Conservation (phyloP, 2,113 vertebrate genomes). For the Stomatorhinus ivindoensis region DNA sequence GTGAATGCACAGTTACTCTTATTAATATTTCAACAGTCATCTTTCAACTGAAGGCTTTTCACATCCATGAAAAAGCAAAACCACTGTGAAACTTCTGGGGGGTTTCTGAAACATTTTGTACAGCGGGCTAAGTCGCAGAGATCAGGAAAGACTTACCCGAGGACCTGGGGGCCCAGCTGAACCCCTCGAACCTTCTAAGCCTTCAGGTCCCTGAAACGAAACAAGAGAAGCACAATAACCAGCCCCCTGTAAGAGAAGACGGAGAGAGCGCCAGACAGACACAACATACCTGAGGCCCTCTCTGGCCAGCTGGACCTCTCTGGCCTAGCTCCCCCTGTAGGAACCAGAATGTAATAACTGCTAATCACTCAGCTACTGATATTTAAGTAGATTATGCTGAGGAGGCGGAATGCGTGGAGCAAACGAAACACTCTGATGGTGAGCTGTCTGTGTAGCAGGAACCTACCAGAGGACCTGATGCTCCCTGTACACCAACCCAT, state of each 20-base stretch:
- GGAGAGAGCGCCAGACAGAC: background rate
- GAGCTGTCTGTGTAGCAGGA: background rate
- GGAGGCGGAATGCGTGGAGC: background rate
- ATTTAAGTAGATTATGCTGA: background rate
- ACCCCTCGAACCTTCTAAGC: conserved; percentile 58
- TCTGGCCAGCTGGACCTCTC: conserved; percentile 52
- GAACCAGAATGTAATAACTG: conserved; percentile 15
- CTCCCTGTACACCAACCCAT: conserved; percentile 46
- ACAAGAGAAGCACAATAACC: background rate
- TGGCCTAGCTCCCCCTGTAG: conserved; percentile 62
- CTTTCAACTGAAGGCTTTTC: background rate
- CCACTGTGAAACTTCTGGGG: background rate
- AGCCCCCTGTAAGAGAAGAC: background rate
- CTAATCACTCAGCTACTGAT: background rate
- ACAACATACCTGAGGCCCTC: conserved; percentile 56
- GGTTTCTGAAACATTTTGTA: background rate
- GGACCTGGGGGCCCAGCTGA: conserved; percentile 49
- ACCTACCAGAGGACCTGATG: conserved; percentile 65
- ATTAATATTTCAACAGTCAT: background rate
- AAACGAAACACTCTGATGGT: background rate
- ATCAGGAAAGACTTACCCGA: conserved; percentile 48
- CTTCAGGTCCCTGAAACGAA: conserved; percentile 57
- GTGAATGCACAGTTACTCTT: background rate
- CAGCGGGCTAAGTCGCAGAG: background rate
- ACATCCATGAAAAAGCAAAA: background rate